Conservation (phyloP, 2,888 invertebrate genomes). For the Tolmerus cingulatus region DNA sequence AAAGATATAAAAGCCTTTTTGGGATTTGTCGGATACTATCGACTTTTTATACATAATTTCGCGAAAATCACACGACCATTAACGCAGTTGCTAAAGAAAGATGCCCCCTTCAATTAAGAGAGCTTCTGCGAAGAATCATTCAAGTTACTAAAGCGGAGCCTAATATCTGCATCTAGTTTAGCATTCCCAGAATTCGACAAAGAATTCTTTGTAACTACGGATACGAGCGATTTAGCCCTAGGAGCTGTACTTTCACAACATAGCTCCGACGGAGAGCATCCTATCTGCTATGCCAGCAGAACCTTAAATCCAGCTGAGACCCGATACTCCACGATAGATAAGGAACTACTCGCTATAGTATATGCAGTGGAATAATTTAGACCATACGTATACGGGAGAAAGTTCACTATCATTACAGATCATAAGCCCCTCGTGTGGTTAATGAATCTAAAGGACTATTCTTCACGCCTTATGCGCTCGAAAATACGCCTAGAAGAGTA, state of each 20-base stretch:
- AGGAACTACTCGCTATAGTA: neutral
- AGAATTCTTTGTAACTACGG: neutral
- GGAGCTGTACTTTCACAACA: neutral
- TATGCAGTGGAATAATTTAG: no score
- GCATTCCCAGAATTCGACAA: neutral
- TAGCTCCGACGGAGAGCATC: neutral
- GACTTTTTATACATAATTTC: neutral
- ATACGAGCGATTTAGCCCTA: neutral
- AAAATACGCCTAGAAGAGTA: constrained; percentile 22
- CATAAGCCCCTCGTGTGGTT: constrained; percentile 17
- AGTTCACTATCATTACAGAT: neutral
- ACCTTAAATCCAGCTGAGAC: neutral
- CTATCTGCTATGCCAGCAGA: neutral
- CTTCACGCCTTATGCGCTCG: constrained; percentile 50
- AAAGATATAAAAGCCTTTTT: no score
- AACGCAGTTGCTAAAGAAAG: no score
- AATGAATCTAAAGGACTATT: constrained; percentile 15
- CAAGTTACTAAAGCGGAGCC: no score
- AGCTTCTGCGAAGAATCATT: no score
- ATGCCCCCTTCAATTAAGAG: no score
- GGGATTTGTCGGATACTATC: no score
- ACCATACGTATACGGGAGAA: neutral
- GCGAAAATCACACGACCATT: no score
- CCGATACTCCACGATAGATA: neutral
- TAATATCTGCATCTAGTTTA: neutral